These are phyloP conservation scores for Odocoileus hemionus DNA, from an alignment of 2,113 vertebrate genomes.

Conservation along the genomic window DNA sequence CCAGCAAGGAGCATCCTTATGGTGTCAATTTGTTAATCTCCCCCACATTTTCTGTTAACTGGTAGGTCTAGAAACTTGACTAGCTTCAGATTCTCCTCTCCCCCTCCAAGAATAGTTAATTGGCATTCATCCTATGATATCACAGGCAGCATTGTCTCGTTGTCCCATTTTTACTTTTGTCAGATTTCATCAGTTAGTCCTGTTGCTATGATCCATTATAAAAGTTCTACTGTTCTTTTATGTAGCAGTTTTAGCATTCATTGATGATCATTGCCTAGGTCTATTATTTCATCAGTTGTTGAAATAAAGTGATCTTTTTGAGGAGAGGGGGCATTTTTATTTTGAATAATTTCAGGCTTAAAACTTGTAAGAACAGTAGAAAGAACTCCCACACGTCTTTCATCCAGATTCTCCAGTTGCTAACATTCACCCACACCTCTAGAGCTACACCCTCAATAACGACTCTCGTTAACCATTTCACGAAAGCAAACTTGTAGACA, in stretches of 20 bases:
- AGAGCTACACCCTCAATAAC: background rate
- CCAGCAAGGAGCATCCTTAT: background rate
- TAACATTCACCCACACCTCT: too few species aligned
- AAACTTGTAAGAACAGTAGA: background rate
- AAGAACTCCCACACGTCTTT: background rate
- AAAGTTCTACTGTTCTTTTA: background rate
- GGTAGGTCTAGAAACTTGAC: background rate
- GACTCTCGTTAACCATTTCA: background rate
- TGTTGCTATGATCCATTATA: background rate
- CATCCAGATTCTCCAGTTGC: background rate
- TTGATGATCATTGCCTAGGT: background rate
- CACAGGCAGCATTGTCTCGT: background rate
- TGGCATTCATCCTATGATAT: fast-evolving
- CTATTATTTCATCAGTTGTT: background rate
- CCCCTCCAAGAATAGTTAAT: background rate
- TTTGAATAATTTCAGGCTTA: background rate
- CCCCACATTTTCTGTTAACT: background rate
- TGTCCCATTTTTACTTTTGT: background rate
- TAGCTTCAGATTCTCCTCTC: background rate
- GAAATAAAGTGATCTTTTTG: background rate
- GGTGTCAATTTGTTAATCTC: background rate
- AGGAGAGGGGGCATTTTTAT: background rate
- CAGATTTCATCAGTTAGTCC: background rate
- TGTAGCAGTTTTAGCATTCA: background rate
- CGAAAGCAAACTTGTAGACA: background rate